Conservation (phyloP, 2,113 vertebrate genomes). For the Madoqua kirkii region DNA sequence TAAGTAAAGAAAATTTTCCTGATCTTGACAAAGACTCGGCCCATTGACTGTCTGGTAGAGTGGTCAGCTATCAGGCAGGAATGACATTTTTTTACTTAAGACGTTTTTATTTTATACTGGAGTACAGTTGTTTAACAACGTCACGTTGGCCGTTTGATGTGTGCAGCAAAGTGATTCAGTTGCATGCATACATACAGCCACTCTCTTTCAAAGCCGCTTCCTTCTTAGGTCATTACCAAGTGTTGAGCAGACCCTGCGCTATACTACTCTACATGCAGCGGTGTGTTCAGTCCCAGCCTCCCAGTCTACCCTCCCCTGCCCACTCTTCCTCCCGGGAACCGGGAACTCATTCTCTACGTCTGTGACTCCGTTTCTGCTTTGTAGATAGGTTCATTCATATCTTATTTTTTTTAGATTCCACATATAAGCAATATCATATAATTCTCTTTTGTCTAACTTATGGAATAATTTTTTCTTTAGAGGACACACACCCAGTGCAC, state of each 20-base stretch:
- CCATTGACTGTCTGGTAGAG: background rate
- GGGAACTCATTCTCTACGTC: background rate
- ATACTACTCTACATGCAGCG: fast-evolving
- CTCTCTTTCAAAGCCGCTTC: background rate
- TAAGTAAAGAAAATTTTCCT: background rate
- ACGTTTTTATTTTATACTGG: background rate
- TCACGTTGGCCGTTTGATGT: background rate
- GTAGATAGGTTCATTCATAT: background rate
- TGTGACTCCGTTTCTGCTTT: background rate
- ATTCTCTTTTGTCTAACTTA: background rate
- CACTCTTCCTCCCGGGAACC: background rate
- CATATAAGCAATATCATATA: background rate
- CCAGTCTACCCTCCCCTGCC: fast-evolving
- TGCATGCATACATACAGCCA: fast-evolving
- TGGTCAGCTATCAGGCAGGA: background rate
- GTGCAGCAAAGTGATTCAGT: background rate
- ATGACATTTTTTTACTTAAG: background rate
- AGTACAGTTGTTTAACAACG: background rate
- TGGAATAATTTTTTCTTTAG: background rate
- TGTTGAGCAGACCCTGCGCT: background rate
- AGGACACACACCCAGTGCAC: background rate
- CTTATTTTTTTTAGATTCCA: background rate
- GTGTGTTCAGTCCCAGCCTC: fast-evolving
- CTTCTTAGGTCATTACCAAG: background rate
- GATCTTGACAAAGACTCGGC: background rate